A percentile compares a stretch with the other conserved stretches of the same genome.
phyloP scores from a whole-genome alignment of 2,797 vertebrate species.

The Catamblyrhynchus diadema region DNA sequence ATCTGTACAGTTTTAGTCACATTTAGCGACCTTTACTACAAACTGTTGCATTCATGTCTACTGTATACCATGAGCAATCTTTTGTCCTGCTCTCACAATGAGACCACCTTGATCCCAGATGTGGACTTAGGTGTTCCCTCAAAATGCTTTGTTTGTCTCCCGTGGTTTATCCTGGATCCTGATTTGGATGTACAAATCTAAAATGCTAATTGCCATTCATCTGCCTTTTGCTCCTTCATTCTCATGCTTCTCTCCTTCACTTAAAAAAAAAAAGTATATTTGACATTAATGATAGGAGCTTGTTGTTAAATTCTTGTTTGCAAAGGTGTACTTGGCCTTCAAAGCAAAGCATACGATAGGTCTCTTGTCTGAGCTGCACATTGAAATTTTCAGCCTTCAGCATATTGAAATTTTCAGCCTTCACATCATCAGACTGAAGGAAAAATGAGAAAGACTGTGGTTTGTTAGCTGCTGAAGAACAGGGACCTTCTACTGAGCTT shows the following conservation, averaged over 20 bases:
- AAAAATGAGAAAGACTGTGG: neutral
- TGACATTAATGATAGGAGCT: neutral
- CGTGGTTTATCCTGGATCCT: neutral
- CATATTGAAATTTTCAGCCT: neutral
- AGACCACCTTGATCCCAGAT: neutral
- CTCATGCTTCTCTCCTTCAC: neutral
- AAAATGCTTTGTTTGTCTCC: neutral
- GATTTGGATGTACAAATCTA: neutral
- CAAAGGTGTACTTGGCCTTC: neutral
- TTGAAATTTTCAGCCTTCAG: neutral
- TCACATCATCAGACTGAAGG: neutral
- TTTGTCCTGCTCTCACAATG: neutral
- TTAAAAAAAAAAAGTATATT: neutral
- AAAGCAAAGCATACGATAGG: neutral
- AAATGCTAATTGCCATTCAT: neutral
- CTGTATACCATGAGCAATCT: neutral
- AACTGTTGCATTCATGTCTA: neutral
- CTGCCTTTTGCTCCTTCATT: neutral
- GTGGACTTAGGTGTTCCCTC: neutral
- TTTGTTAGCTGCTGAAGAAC: conserved; percentile 15
- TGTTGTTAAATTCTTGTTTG: neutral
- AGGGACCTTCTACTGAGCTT: conserved; percentile 18
- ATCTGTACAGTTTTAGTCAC: neutral
- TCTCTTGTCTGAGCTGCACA: neutral
- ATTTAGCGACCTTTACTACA: neutral